Percentiles rank a stretch among this genome's conserved stretches.
phyloP scores from a whole-genome alignment of 2,797 vertebrate genomes.

The Enteromius argenteus region DNA sequence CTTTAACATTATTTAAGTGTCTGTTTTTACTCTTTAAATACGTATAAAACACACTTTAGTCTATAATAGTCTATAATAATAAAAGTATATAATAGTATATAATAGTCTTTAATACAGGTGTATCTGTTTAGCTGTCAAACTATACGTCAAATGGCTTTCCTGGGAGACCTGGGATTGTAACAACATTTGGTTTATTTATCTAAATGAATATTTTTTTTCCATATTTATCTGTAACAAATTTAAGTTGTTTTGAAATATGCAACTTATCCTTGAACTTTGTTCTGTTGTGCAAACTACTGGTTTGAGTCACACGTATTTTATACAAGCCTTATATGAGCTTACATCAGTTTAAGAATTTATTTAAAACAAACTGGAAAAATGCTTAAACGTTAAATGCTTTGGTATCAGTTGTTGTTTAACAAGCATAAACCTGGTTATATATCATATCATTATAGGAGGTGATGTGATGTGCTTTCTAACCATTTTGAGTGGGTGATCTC shows the following conservation, averaged over 20 bases:
- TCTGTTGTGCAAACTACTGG: background rate
- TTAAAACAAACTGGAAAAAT: background rate
- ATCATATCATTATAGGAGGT: no score
- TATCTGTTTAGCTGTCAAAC: background rate
- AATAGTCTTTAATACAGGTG: background rate
- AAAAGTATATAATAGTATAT: no score
- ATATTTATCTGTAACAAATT: background rate
- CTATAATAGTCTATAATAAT: no score
- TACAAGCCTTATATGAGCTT: background rate
- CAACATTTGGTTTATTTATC: background rate
- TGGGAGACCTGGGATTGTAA: background rate
- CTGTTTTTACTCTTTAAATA: constrained; percentile 1
- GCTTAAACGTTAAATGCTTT: no score
- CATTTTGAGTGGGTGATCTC: constrained; percentile 88
- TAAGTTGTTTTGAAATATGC: background rate
- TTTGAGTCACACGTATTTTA: background rate
- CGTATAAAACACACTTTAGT: background rate
- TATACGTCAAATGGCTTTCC: background rate
- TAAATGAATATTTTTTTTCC: background rate
- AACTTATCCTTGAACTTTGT: background rate
- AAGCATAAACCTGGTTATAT: no score
- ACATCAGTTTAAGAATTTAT: background rate
- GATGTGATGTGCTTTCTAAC: constrained; percentile 74
- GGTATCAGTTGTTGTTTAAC: no score
- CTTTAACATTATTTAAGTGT: background rate